Evolutionary conservation across 2,113 vertebrate genomes (phyloP), one percentile per base, ranked within the genome.

Genomic region (Cryptomyrus ogoouensis): DNA sequence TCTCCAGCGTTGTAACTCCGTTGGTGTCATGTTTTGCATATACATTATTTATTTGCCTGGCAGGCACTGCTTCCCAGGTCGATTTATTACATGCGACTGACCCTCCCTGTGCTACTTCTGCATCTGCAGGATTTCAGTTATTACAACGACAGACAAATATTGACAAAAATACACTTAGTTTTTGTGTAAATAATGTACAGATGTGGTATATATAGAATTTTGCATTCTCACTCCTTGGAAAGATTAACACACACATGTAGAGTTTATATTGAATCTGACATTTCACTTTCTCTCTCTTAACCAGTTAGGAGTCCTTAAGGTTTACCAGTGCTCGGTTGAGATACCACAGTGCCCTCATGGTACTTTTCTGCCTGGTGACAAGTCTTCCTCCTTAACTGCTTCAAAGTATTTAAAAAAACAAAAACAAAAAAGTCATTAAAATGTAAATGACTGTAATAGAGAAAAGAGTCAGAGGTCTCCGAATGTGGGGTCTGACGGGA

Each of bases 11-110:
- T 35, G 85, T 53, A 87, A 39, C 47, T 87, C 50, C 47, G 0
- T 50, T 53, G 85, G 49, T 87, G 53, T 87, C 50, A 50, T 87
- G 49, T 87, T 87, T 47, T 52, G 24, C 47, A 53, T 47, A 56
- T 91, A 88, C 35, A 83, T 88, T 62, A 77, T 89, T 89, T 89
- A 89, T 35, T 49, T 49, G 47, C 88, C 39, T 80, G 70, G 31
- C 47, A 53, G 88, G n/a, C 70, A 47, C 39, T 77, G 5, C 35
- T 52, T 80, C 4, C 27, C 66, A 21, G 46, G 58, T 31, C 31
- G 47, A 19, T 84, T 46, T 35, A 46, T n/a, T 46, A n/a, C 10
- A 70, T 24, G 5, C 13, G 17, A 47, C 21, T 84, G 44, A 47
- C 44, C 24, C 39, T 46, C 42, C 4, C 42, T 9, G 3, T 17